Conservation (phyloP, 92 coral and sea anemone species). For the Virgularia gustaviana region DNA sequence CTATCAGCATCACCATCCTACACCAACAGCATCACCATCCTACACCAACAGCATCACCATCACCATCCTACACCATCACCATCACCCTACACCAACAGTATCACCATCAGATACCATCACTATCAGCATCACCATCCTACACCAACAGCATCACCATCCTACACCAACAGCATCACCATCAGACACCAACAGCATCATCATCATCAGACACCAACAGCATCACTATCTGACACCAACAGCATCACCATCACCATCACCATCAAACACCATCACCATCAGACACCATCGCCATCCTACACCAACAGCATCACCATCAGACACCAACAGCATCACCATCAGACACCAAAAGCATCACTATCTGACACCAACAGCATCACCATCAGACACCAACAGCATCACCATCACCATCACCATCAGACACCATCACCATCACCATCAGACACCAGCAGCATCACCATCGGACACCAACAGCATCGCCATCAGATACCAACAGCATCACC, state of each 20-base stretch:
- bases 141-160: neutral
- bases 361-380: neutral
- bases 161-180: neutral
- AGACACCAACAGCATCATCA: no score
- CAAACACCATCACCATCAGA: neutral
- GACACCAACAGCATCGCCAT: neutral
- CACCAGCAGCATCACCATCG: neutral
- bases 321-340: no score
- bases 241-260: neutral
- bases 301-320: neutral
- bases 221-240: neutral
- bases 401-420: neutral
- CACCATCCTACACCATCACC: neutral
- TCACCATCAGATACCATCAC: neutral
- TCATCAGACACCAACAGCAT: neutral
- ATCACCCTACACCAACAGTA: neutral
- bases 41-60: no score
- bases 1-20: neutral
- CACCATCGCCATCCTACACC: no score
- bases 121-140: neutral
- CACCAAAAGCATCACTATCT: no score
- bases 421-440: conserved; percentile 1
- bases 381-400: neutral
- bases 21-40: neutral
- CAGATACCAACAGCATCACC: no score